phyloP scores from a whole-genome alignment of 2,888 invertebrate species.

The Archips crataeganus region DNA sequence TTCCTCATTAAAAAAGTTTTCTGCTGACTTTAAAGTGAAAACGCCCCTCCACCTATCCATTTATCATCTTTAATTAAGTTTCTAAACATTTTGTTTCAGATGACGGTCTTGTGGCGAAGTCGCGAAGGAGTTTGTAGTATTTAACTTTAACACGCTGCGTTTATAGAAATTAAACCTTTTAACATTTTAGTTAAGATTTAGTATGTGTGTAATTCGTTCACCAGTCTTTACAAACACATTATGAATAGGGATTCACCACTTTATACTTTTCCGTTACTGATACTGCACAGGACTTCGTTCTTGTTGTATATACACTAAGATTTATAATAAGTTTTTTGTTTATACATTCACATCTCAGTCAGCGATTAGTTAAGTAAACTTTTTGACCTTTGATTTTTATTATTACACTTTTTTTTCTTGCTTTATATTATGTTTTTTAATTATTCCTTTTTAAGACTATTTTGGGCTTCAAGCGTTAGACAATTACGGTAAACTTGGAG shows the following conservation, averaged over 20 bases:
- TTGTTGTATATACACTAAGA: conserved; percentile 25
- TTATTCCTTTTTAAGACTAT: background rate
- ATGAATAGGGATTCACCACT: conserved; percentile 35
- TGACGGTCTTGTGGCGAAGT: conserved; percentile 20
- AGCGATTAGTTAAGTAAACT: conserved; percentile 29
- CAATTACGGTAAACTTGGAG: background rate
- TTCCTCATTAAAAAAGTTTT: too few relatives aligned
- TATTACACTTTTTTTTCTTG: conserved; percentile 37
- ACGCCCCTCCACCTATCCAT: too few relatives aligned
- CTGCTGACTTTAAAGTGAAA: too few relatives aligned
- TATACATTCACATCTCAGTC: conserved; percentile 37
- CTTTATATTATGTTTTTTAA: conserved; percentile 11
- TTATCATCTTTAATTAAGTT: too few relatives aligned
- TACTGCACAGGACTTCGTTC: background rate
- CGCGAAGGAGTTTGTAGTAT: conserved; percentile 24
- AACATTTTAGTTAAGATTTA: conserved; percentile 36
- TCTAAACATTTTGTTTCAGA: conserved; percentile 26
- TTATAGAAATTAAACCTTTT: conserved; percentile 38
- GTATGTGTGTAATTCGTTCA: conserved; percentile 40
- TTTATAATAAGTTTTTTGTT: conserved; percentile 41
- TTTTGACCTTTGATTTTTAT: conserved; percentile 33
- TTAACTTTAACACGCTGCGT: conserved; percentile 33
- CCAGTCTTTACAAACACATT: conserved; percentile 28
- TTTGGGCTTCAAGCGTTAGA: background rate
- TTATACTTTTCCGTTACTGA: conserved; percentile 38